A percentile compares a stretch with the other conserved stretches of the same genome.
Evolutionary conservation across 2,888 invertebrate genomes (phyloP).

Genomic region (Alloscopus bannaensis): DNA sequence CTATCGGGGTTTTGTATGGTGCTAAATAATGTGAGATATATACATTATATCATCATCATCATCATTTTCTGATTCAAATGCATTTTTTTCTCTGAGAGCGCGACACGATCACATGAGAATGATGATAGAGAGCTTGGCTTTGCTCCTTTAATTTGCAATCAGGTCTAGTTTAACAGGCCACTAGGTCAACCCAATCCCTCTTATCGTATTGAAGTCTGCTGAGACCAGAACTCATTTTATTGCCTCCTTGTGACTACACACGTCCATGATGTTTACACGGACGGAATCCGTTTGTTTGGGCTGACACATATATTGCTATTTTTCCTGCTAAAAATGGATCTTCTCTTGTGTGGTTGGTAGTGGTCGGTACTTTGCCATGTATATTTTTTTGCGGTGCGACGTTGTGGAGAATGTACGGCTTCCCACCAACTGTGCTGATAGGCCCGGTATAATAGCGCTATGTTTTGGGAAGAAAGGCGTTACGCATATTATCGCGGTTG

Average conservation of each 20-base stretch:
- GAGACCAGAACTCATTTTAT: not conserved
- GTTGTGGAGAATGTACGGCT: conserved; percentile 7
- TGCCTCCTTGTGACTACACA: not conserved
- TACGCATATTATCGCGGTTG: not conserved
- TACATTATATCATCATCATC: conserved; percentile 19
- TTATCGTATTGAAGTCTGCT: conserved; percentile 45
- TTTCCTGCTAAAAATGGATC: conserved; percentile 8
- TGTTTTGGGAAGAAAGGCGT: not conserved
- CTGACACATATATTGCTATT: conserved; percentile 37
- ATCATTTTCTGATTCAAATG: conserved; percentile 4
- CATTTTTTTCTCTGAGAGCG: conserved; percentile 21
- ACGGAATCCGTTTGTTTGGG: conserved; percentile 22
- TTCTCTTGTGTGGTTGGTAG: not conserved
- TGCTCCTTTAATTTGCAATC: conserved; percentile 46
- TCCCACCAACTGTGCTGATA: conserved; percentile 10
- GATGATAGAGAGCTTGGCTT: conserved; percentile 4
- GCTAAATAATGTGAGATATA: no score
- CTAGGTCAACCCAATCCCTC: conserved; percentile 69
- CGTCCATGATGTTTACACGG: not conserved
- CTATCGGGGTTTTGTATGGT: no score
- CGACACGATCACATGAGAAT: conserved; percentile 15
- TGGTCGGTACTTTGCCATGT: not conserved
- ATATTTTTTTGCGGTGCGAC: not conserved
- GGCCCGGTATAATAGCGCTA: not conserved
- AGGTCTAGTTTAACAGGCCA: conserved; percentile 73